These are phyloP conservation scores for Pangasius djambal DNA, from an alignment of 2,797 vertebrate species.

Conservation along the genomic window DNA sequence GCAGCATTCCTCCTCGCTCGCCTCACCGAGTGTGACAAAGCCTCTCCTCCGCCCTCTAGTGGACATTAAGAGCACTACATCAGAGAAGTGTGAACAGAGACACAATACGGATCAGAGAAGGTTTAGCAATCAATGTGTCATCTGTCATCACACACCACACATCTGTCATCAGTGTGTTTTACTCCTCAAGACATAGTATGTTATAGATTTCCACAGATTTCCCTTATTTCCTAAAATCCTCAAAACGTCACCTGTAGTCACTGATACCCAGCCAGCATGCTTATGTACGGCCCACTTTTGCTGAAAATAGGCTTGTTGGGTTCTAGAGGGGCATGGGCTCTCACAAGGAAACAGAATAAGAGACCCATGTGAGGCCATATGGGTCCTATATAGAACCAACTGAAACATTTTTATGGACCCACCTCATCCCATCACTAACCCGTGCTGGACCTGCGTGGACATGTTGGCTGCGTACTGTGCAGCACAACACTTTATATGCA, in stretches of 20 bases:
- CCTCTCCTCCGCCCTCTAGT: conserved; percentile 17
- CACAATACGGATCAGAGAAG: background rate
- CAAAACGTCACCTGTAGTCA: background rate
- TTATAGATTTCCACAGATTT: background rate
- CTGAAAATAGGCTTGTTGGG: background rate
- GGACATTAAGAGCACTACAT: background rate
- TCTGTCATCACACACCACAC: no score
- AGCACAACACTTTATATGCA: conserved; percentile 1
- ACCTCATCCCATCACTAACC: background rate
- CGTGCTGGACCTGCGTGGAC: background rate
- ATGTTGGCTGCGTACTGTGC: background rate
- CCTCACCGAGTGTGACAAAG: background rate
- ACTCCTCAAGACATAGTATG: background rate
- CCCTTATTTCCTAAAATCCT: background rate
- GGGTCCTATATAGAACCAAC: background rate
- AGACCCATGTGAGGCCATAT: background rate
- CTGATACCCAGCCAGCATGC: background rate
- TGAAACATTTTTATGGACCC: background rate
- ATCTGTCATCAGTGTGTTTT: background rate
- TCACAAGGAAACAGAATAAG: background rate
- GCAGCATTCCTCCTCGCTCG: conserved; percentile 17
- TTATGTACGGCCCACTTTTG: background rate
- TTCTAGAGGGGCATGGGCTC: background rate
- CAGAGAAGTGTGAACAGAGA: background rate
- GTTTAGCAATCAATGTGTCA: background rate